Conservation (phyloP, 2,888 invertebrate genomes). For the Catonia carolina region DNA sequence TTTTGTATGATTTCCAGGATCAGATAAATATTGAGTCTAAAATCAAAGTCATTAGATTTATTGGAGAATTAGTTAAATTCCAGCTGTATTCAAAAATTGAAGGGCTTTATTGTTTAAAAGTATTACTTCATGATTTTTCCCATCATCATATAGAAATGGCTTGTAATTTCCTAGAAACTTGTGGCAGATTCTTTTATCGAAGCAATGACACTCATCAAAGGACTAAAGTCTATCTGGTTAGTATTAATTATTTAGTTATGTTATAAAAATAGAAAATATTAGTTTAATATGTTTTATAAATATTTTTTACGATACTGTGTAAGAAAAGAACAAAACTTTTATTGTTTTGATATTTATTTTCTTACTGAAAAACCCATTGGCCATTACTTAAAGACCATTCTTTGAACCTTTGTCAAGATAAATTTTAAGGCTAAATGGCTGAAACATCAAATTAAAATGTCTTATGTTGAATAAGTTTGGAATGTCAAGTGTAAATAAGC, state of each 20-base stretch:
- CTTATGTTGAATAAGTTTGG: too few relatives aligned
- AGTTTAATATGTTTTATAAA: too few relatives aligned
- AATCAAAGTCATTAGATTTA: slow-evolving; percentile 91
- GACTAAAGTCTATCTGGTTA: slow-evolving; percentile 79
- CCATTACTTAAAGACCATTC: too few relatives aligned
- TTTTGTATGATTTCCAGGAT: slow-evolving; percentile 41
- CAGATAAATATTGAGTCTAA: slow-evolving; percentile 57
- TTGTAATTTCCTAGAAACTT: slow-evolving; percentile 89
- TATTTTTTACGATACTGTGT: too few relatives aligned
- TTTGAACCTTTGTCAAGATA: too few relatives aligned
- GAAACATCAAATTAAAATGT: too few relatives aligned
- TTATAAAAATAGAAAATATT: background rate
- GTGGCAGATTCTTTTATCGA: slow-evolving; percentile 87
- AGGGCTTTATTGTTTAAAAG: slow-evolving; percentile 87
- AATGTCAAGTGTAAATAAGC: too few relatives aligned
- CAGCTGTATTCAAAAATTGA: slow-evolving; percentile 88
- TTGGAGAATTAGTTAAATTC: slow-evolving; percentile 94
- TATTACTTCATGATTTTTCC: slow-evolving; percentile 86
- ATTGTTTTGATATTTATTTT: too few relatives aligned
- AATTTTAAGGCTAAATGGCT: too few relatives aligned
- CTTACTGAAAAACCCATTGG: too few relatives aligned
- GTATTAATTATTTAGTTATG: slow-evolving; percentile 27
- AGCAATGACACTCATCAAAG: slow-evolving; percentile 86
- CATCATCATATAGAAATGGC: slow-evolving; percentile 97
- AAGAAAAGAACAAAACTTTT: too few relatives aligned